Evolutionary conservation across 2,797 vertebrate genomes (phyloP).

Genomic region (Anguilla megastoma): DNA sequence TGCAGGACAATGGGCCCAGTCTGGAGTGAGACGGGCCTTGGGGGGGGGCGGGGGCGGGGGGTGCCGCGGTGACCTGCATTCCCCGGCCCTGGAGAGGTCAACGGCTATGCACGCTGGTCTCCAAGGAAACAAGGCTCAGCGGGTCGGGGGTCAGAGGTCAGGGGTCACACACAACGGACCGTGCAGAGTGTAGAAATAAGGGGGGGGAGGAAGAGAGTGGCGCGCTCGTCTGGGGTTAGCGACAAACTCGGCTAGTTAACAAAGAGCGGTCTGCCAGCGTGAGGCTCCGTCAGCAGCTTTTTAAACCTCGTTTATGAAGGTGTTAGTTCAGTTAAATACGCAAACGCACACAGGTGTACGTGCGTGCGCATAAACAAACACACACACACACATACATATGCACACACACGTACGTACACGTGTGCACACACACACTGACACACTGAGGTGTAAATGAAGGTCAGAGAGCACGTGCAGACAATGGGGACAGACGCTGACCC

Average conservation of each 20-base stretch:
- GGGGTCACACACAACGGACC: background rate
- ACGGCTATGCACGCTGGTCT: background rate
- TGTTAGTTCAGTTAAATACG: background rate
- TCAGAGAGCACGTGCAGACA: conserved; percentile 3
- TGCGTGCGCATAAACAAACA: background rate
- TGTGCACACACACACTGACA: conserved; percentile 4
- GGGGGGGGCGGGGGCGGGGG: background rate
- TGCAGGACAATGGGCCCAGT: background rate
- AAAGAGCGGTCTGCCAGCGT: background rate
- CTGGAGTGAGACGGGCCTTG: background rate
- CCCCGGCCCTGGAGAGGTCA: background rate
- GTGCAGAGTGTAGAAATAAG: background rate
- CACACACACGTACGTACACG: conserved; percentile 28
- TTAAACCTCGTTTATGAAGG: background rate
- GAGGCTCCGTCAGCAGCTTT: background rate
- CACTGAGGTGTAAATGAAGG: background rate
- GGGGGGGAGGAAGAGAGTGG: background rate
- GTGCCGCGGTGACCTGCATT: background rate
- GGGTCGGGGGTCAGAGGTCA: background rate
- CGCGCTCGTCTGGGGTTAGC: background rate
- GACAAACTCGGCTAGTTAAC: background rate
- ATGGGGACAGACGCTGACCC: background rate
- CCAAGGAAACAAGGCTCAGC: background rate
- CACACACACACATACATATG: conserved; percentile 24
- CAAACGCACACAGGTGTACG: conserved; percentile 2